Conservation (phyloP, 2,888 invertebrate species). For the Torymus aiolomorphi region DNA sequence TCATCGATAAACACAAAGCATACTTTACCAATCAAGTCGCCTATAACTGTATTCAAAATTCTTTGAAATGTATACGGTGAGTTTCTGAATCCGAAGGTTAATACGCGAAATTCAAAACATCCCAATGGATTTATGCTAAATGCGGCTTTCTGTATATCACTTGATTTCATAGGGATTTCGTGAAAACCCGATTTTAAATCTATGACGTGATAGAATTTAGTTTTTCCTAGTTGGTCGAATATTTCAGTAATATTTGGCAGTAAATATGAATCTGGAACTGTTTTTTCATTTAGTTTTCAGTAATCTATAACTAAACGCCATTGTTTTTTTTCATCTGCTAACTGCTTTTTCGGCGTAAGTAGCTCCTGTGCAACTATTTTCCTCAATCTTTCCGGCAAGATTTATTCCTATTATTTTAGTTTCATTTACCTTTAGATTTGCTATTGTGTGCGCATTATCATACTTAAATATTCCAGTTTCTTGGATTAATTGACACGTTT, state of each 20-base stretch:
- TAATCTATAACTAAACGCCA: too few relatives aligned
- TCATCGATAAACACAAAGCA: not conserved
- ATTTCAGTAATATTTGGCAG: too few relatives aligned
- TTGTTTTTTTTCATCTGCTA: too few relatives aligned
- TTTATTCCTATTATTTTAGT: not conserved
- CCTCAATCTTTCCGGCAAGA: too few relatives aligned
- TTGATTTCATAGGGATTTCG: not conserved
- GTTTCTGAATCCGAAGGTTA: not conserved
- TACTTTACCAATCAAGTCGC: not conserved
- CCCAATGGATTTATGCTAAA: not conserved
- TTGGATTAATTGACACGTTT: not conserved
- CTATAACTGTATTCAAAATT: not conserved
- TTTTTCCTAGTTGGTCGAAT: too few relatives aligned
- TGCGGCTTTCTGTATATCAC: not conserved
- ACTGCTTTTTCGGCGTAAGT: too few relatives aligned
- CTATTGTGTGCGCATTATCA: not conserved
- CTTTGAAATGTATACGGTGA: not conserved
- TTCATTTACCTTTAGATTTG: not conserved
- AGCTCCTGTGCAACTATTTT: too few relatives aligned
- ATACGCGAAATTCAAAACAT: not conserved
- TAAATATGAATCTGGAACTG: too few relatives aligned
- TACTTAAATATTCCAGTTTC: not conserved
- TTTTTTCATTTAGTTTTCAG: too few relatives aligned
- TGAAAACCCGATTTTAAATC: not conserved
- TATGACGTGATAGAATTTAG: too few relatives aligned